These are phyloP conservation scores for Itoplectis maculator DNA, from an alignment of 2,888 invertebrate genomes.

Conservation along the genomic window DNA sequence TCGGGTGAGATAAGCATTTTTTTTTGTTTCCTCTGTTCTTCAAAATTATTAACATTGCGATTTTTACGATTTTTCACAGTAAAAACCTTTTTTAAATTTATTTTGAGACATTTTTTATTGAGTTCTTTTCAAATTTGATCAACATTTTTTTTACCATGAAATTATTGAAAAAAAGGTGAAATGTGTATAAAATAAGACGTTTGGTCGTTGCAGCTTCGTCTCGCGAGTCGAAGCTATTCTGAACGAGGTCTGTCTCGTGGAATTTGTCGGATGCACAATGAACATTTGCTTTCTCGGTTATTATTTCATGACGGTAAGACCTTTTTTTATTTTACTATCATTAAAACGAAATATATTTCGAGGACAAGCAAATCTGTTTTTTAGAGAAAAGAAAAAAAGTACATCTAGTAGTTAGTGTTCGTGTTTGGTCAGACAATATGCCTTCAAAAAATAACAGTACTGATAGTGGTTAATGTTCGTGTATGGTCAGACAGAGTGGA, in stretches of 20 bases:
- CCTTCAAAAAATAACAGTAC: no score
- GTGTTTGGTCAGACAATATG: no score
- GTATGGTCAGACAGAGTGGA: no score
- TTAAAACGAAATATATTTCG: no score
- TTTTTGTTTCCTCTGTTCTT: no score
- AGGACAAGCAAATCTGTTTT: no score
- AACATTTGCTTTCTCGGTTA: constrained; percentile 81
- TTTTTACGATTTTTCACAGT: no score
- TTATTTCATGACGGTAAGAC: constrained; percentile 78
- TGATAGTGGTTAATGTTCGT: no score
- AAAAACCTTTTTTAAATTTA: neutral
- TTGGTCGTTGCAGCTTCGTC: constrained; percentile 73
- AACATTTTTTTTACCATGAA: no score
- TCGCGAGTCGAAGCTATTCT: constrained; percentile 74
- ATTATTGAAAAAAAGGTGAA: neutral
- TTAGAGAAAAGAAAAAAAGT: no score
- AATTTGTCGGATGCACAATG: constrained; percentile 79
- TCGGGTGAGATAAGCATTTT: constrained; percentile 71
- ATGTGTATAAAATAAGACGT: neutral
- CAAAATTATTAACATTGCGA: no score
- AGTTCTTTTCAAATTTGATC: neutral
- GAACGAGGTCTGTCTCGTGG: constrained; percentile 78
- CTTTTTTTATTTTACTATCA: no score
- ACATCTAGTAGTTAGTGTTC: neutral
- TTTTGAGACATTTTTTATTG: neutral